phyloP scores from a whole-genome alignment of 2,113 vertebrate genomes.

The Equus przewalskii region DNA sequence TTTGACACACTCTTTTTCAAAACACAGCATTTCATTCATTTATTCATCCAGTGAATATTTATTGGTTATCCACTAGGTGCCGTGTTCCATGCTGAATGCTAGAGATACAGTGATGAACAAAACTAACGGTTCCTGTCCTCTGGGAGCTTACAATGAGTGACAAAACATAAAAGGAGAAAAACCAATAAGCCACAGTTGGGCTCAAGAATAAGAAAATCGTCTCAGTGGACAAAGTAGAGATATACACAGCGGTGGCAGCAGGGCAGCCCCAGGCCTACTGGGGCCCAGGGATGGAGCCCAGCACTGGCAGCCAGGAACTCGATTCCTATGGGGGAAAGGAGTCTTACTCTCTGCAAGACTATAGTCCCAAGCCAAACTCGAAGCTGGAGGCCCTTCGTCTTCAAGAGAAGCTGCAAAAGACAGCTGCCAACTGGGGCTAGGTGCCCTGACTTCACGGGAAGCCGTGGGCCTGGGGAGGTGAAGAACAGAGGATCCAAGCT shows the following conservation, averaged over 20 bases:
- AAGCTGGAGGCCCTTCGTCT: background rate
- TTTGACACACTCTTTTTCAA: background rate
- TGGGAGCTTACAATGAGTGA: background rate
- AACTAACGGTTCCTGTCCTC: background rate
- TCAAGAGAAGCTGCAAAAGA: slow-evolving; percentile 10
- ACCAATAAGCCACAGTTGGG: background rate
- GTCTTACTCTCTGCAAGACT: background rate
- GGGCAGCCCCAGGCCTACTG: background rate
- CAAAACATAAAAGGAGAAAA: slow-evolving; percentile 40
- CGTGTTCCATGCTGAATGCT: background rate
- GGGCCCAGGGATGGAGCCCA: background rate
- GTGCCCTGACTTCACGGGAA: background rate
- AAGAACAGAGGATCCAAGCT: slow-evolving; percentile 4
- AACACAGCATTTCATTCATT: background rate
- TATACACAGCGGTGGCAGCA: background rate
- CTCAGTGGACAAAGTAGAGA: background rate
- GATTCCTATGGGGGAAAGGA: background rate
- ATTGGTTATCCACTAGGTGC: background rate
- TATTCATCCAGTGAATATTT: background rate
- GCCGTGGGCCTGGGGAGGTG: background rate
- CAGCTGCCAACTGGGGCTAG: background rate
- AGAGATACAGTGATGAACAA: background rate
- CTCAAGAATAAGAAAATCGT: slow-evolving; percentile 18
- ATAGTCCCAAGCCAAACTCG: background rate
- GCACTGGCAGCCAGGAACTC: background rate